A percentile compares a stretch with the other conserved stretches of the same genome.
Evolutionary conservation across 35 echinoderm and acorn worm species (phyloP).

Genomic region (Ophiothrix spiculata): DNA sequence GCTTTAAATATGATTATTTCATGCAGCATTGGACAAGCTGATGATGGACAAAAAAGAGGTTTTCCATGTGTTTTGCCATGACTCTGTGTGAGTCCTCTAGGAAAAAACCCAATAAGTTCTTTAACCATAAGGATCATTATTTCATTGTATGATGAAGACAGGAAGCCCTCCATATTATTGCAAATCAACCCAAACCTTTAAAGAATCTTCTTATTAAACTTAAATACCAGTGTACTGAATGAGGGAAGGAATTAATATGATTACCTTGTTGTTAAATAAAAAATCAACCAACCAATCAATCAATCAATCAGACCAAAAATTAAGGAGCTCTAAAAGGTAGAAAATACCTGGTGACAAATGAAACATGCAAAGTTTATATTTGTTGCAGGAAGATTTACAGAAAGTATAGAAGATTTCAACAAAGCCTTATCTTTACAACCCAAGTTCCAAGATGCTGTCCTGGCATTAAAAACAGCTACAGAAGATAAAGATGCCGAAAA

Average conservation of each 20-base stretch:
- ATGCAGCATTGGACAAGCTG: too few species aligned
- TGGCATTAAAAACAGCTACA: slow-evolving; percentile 53
- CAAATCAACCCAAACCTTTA: too few species aligned
- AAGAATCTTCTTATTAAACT: neutral
- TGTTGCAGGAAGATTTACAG: slow-evolving; percentile 52
- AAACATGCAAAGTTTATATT: slow-evolving; percentile 7
- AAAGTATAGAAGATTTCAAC: slow-evolving; percentile 64
- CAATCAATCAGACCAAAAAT: neutral
- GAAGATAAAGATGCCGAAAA: too few species aligned
- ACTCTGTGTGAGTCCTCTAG: neutral
- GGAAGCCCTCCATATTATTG: too few species aligned
- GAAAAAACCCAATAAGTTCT: neutral
- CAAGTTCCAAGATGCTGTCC: slow-evolving; percentile 62
- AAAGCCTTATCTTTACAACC: slow-evolving; percentile 39
- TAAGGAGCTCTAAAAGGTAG: neutral
- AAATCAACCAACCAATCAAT: neutral
- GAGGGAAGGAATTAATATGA: neutral
- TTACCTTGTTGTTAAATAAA: neutral
- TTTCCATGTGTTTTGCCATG: neutral
- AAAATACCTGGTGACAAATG: neutral
- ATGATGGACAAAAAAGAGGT: too few species aligned
- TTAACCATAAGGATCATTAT: neutral
- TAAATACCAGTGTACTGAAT: neutral
- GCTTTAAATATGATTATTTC: too few species aligned
- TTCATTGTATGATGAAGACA: neutral